Base-by-base conservation (phyloP, 2,888 invertebrate genomes). In the Aleiodes testaceus region DNA sequence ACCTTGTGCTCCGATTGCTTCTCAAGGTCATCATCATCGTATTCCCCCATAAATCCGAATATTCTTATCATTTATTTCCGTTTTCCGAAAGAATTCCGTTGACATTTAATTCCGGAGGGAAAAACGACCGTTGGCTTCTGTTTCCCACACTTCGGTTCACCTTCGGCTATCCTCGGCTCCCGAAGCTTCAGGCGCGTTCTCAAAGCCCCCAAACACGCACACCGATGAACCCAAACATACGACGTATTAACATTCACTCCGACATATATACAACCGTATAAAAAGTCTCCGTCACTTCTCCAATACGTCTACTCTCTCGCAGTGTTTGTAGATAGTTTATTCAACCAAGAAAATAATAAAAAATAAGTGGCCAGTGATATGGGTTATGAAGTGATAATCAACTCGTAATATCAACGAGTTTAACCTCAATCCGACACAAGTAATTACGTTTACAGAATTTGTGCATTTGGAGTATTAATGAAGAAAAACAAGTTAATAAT, bases 381-480 rank as follows among this genome's bases (percentile, higher is more conserved):
- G 64, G 52, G 26, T 52, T 69, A 30, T 53, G 12, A 52, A 64
- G 50, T 16, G 42, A 53, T n/a, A 50, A 64, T 52, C 42, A 63
- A 9, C 18, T 59, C 22, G 22, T 22, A 69, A 16, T 44, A n/a
- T 18, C 12, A 14, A 45, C 42, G 64, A 65, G 47, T 65, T 65
- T 65, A 70, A 65, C 70, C 65, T 65, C 55, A 26, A 18, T 42
- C n/a, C 12, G 20, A 65, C 50, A 47, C 45, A 30, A 44, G 6
- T 36, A 11, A 36, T 36, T 36, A 9, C 26, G 26, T 5, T 36
- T 36, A 36, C 36, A 36, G 9, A 36, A 9, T 36, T n/a, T n/a
- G n/a, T 36, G 11, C 9, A 36, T 2, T 9, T 9, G 26, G n/a
- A 30, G n/a, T 53, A 30, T 53, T 14, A 14, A 6, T 22, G 64